Evolutionary conservation across 2,797 vertebrate genomes (phyloP).

Genomic region (Tamandua tetradactyla): DNA sequence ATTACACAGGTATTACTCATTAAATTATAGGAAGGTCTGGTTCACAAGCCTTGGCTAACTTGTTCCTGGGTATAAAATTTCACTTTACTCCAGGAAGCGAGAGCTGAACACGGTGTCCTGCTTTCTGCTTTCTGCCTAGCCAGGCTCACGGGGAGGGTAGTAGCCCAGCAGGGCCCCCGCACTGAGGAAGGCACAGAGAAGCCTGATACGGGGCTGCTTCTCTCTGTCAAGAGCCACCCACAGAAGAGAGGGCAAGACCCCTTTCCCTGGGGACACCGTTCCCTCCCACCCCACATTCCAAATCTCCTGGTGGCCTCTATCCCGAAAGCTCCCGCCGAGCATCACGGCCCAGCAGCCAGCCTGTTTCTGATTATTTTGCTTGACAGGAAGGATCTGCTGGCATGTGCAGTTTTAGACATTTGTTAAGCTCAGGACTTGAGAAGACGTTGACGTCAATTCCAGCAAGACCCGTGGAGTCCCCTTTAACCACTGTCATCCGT

Average conservation of each 20-base stretch:
- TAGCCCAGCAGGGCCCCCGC: background rate
- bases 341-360: background rate
- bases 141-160: background rate
- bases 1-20: background rate
- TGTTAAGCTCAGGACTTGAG: constrained; percentile 55
- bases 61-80: background rate
- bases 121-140: background rate
- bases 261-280: background rate
- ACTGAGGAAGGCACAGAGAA: background rate
- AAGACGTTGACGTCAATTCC: constrained; percentile 61
- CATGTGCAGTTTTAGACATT: constrained; percentile 25
- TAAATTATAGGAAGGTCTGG: background rate
- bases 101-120: background rate
- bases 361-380: constrained; percentile 50
- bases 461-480: constrained; percentile 43
- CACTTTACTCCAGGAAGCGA: background rate
- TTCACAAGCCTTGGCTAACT: background rate
- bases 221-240: background rate
- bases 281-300: background rate
- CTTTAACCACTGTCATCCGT: constrained; percentile 43
- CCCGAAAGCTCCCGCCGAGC: background rate
- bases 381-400: constrained; percentile 51
- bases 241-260: background rate
- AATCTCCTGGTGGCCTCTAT: background rate
- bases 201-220: background rate